Percentiles rank a stretch among this genome's conserved stretches.
phyloP scores from a whole-genome alignment of 2,113 vertebrate genomes.

The Colossoma macropomum region DNA sequence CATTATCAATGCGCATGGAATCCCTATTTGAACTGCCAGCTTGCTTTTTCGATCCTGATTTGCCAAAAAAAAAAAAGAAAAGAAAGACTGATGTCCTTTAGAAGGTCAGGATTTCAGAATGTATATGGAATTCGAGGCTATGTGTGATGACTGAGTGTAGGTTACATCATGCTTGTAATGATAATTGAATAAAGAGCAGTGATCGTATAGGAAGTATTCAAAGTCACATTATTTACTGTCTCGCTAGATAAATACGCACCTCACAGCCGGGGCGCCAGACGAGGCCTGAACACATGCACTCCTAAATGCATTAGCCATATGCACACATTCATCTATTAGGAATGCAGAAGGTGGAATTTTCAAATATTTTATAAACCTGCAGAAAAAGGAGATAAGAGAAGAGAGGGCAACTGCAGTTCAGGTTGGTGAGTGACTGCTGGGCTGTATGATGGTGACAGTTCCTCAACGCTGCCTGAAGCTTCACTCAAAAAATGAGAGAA shows the following conservation, averaged over 20 bases:
- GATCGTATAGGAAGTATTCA: neutral
- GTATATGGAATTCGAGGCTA: neutral
- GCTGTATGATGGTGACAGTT: constrained; percentile 37
- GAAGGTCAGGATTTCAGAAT: neutral
- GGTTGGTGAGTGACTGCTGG: constrained; percentile 41
- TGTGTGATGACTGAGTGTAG: no score
- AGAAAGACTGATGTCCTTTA: no score
- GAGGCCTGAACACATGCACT: neutral
- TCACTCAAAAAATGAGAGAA: neutral
- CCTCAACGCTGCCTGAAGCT: constrained; percentile 27
- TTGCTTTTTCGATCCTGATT: neutral
- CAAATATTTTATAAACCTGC: neutral
- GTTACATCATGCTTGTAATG: no score
- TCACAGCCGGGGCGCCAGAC: neutral
- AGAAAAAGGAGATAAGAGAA: constrained; percentile 27
- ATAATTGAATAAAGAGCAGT: neutral
- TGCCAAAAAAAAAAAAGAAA: neutral
- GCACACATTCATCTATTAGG: neutral
- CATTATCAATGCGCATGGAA: neutral
- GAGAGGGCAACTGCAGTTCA: constrained; percentile 23
- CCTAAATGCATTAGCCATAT: neutral
- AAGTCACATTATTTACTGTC: neutral
- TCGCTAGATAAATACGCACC: neutral
- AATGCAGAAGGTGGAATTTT: neutral
- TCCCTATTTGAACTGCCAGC: neutral